Conservation (phyloP, 2,888 invertebrate genomes). For the Heliconius sara region DNA sequence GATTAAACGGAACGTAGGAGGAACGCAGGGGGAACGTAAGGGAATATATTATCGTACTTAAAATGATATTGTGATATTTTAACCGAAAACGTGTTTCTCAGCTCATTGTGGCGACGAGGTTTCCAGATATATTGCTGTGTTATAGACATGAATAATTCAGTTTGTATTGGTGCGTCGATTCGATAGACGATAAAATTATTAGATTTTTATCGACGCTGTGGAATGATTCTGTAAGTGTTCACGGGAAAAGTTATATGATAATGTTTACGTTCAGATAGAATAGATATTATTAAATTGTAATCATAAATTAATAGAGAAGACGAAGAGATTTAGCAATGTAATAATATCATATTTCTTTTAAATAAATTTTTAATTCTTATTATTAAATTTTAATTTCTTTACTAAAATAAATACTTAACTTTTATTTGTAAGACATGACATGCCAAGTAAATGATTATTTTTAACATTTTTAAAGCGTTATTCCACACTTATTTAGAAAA, state of each 20-base stretch:
- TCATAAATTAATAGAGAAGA: neutral
- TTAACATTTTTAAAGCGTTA: too few species aligned
- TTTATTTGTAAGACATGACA: too few species aligned
- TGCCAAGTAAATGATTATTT: too few species aligned
- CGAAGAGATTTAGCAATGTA: neutral
- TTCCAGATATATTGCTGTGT: slow-evolving; percentile 39
- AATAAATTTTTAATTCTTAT: too few species aligned
- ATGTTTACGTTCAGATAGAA: slow-evolving; percentile 18
- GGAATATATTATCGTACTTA: slow-evolving; percentile 9
- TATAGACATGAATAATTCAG: slow-evolving; percentile 45
- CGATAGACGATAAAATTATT: slow-evolving; percentile 45
- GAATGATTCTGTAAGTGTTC: slow-evolving; percentile 40
- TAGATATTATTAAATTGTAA: neutral
- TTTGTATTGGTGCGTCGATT: slow-evolving; percentile 42
- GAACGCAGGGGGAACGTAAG: neutral
- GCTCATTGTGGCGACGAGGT: slow-evolving; percentile 33
- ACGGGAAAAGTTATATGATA: slow-evolving; percentile 19
- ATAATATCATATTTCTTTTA: too few species aligned
- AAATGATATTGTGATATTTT: slow-evolving; percentile 26
- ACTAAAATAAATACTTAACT: too few species aligned
- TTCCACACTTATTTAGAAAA: too few species aligned
- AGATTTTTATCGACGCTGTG: slow-evolving; percentile 41
- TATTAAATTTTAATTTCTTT: too few species aligned
- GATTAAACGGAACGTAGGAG: neutral
- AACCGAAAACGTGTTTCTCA: slow-evolving; percentile 31